These are phyloP conservation scores for Neomorphus geoffroyi DNA, from an alignment of 2,797 vertebrate species.

Conservation along the genomic window DNA sequence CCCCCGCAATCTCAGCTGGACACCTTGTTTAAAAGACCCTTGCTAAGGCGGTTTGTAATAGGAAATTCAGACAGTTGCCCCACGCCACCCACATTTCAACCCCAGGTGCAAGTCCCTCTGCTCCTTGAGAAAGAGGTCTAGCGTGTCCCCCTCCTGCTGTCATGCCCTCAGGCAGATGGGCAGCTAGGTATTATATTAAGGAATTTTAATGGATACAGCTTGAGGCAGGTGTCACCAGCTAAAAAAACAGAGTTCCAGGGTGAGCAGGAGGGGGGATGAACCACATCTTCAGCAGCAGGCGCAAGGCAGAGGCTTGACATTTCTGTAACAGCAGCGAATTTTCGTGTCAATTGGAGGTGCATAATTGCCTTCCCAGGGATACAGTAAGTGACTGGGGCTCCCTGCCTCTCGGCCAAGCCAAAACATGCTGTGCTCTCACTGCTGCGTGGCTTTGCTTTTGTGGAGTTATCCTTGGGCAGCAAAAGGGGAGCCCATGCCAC, in stretches of 20 bases:
- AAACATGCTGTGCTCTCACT: not conserved
- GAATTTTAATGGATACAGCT: conserved; percentile 37
- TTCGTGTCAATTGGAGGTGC: not conserved
- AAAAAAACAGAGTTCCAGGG: not conserved
- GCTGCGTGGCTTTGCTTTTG: not conserved
- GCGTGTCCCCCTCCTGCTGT: not conserved
- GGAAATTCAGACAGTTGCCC: not conserved
- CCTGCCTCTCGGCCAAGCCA: not conserved
- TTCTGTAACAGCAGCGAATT: conserved; percentile 25
- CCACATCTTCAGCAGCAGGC: not conserved
- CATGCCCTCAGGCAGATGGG: not conserved
- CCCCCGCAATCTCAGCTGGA: not conserved
- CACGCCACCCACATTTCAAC: not conserved
- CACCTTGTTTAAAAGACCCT: not conserved
- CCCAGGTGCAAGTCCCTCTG: not conserved
- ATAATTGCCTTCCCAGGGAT: not conserved
- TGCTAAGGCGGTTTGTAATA: not conserved
- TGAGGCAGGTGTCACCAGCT: conserved; percentile 14
- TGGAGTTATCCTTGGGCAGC: not conserved
- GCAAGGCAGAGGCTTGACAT: not conserved
- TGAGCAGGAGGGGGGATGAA: not conserved
- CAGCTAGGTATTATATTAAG: not conserved
- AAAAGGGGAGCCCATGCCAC: not conserved
- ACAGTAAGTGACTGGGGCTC: not conserved
- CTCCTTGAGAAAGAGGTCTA: not conserved